phyloP scores from a whole-genome alignment of 2,888 invertebrate genomes.

The Aproaerema taeniolella region DNA sequence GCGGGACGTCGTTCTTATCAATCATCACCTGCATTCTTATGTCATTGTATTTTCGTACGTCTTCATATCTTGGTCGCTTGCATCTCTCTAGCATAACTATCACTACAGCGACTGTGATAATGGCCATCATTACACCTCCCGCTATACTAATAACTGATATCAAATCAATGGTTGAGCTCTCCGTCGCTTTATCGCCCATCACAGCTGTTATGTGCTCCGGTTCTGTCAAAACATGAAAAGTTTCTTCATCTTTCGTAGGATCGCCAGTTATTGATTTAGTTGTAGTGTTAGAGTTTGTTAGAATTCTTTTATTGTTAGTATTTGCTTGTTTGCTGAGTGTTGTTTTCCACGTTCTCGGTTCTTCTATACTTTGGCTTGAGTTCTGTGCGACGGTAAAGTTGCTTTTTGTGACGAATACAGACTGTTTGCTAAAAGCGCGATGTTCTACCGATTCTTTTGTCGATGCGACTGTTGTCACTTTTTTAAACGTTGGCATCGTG shows the following conservation, averaged over 20 bases:
- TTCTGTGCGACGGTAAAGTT: too few species aligned
- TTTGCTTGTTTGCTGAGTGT: conserved; percentile 17
- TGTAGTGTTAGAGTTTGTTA: conserved; percentile 27
- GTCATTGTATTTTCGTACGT: conserved; percentile 62
- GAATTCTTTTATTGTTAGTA: conserved; percentile 25
- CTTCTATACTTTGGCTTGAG: conserved; percentile 15
- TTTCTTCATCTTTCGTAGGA: conserved; percentile 55
- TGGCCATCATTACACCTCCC: conserved; percentile 69
- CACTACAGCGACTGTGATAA: conserved; percentile 68
- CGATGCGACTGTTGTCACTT: background rate
- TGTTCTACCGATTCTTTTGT: conserved; percentile 4
- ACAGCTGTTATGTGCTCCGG: conserved; percentile 74
- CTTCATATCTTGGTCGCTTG: conserved; percentile 55
- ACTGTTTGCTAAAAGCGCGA: conserved; percentile 14
- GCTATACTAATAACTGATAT: conserved; percentile 71
- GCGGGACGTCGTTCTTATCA: conserved; percentile 52
- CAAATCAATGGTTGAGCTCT: conserved; percentile 57
- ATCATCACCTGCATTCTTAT: conserved; percentile 67
- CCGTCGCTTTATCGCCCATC: conserved; percentile 61
- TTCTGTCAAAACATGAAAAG: conserved; percentile 75
- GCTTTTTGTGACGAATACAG: conserved; percentile 19
- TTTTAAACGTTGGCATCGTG: conserved; percentile 17
- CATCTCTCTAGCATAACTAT: conserved; percentile 70
- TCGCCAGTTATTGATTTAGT: conserved; percentile 40
- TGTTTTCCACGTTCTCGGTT: conserved; percentile 19